Percentiles rank a stretch among this genome's conserved stretches.
These are phyloP conservation scores for Olivierus martensii DNA, from an alignment of 1,140 invertebrate species.

Conservation along the genomic window DNA sequence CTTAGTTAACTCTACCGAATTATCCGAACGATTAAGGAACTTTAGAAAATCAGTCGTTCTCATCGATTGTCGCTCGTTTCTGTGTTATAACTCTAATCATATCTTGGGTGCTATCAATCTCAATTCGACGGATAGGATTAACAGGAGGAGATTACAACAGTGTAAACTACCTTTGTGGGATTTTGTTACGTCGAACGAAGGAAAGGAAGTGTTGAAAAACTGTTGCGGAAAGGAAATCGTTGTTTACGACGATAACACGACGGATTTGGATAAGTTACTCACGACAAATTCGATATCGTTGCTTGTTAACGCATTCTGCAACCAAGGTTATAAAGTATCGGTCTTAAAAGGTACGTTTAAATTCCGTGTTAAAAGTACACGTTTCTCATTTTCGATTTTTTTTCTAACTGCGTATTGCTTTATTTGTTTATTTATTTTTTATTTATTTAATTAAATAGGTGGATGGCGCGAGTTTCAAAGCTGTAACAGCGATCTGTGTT, in stretches of 20 bases:
- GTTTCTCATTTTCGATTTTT: no score
- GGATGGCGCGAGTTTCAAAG: slow-evolving; percentile 32
- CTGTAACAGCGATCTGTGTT: slow-evolving; percentile 28
- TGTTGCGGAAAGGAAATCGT: slow-evolving; percentile 33
- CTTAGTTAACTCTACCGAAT: no score
- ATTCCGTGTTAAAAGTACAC: no score
- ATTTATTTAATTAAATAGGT: slow-evolving; percentile 23
- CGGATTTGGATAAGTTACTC: slow-evolving; percentile 38
- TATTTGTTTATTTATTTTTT: no score
- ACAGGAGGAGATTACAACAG: slow-evolving; percentile 47
- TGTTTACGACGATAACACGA: slow-evolving; percentile 51
- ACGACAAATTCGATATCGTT: no score
- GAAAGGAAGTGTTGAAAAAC: slow-evolving; percentile 44
- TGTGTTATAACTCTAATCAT: slow-evolving; percentile 29
- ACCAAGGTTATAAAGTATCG: no score
- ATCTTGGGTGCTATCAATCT: slow-evolving; percentile 57
- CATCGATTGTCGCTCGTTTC: no score
- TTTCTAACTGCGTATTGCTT: no score
- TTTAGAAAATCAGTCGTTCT: no score
- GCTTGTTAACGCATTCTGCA: no score
- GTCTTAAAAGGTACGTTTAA: no score
- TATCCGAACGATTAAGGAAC: no score
- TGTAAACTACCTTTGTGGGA: slow-evolving; percentile 51
- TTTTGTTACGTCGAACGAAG: slow-evolving; percentile 44
- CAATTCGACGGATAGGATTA: slow-evolving; percentile 58